These are phyloP conservation scores for Oscheius sp. DNA, from an alignment of 2,888 invertebrate genomes.

Conservation along the genomic window DNA sequence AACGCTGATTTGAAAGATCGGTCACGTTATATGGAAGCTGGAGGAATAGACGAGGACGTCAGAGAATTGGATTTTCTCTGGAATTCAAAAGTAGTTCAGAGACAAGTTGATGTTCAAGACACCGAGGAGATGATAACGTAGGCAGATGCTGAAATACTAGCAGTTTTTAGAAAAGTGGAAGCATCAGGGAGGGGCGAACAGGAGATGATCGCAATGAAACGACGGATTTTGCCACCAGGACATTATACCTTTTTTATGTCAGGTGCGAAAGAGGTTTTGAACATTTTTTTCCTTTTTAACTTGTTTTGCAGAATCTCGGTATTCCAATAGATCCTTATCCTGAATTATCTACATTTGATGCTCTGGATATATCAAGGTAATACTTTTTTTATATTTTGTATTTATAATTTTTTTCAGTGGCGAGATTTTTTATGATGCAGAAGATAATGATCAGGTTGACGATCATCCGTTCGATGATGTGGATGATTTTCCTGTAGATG, in stretches of 20 bases:
- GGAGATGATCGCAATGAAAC: slow-evolving; percentile 1
- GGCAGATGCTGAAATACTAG: not conserved
- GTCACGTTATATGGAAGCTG: not conserved
- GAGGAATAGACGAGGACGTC: slow-evolving; percentile 23
- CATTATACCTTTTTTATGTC: slow-evolving; percentile 25
- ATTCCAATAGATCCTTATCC: slow-evolving; percentile 1
- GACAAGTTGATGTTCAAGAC: not conserved
- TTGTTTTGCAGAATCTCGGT: not conserved
- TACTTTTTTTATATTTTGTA: not conserved
- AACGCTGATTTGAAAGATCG: slow-evolving; percentile 2
- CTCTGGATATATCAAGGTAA: not conserved
- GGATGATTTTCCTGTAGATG: not conserved
- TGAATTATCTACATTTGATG: not conserved
- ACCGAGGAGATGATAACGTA: slow-evolving; percentile 12
- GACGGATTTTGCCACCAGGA: slow-evolving; percentile 23
- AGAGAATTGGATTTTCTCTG: slow-evolving; percentile 22
- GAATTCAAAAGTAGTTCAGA: slow-evolving; percentile 15
- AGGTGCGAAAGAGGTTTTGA: not conserved
- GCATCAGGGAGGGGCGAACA: not conserved
- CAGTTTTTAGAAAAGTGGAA: not conserved
- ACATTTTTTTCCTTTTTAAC: not conserved
- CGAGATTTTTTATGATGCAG: slow-evolving; percentile 7
- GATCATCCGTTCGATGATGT: too few species aligned
- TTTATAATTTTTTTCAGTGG: not conserved
- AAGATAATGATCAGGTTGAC: not conserved